phyloP scores from a whole-genome alignment of 2,113 vertebrate genomes.

The Empidonax alnorum region DNA sequence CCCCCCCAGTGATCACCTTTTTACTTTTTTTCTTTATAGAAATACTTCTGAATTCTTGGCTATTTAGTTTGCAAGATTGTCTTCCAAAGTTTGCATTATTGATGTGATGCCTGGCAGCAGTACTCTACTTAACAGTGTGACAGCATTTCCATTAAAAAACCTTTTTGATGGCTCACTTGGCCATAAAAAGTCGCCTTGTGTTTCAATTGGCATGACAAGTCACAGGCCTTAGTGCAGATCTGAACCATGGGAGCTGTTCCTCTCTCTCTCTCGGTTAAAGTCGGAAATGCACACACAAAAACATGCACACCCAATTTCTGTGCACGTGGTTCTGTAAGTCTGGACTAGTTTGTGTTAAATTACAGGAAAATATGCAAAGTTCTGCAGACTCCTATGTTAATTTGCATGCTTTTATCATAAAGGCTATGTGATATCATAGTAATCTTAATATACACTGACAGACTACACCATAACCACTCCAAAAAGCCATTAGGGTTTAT shows the following conservation, averaged over 20 bases:
- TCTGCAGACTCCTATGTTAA: slow-evolving; percentile 48
- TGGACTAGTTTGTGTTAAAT: slow-evolving; percentile 43
- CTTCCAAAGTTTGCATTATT: slow-evolving; percentile 65
- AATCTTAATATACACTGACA: slow-evolving; percentile 67
- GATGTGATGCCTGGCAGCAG: slow-evolving; percentile 62
- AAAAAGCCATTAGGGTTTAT: slow-evolving; percentile 53
- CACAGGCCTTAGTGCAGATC: background rate
- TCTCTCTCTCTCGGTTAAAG: background rate
- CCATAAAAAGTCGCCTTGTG: slow-evolving; percentile 36
- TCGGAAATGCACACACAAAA: background rate
- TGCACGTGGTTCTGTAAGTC: background rate
- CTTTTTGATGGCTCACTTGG: slow-evolving; percentile 43
- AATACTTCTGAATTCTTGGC: slow-evolving; percentile 59
- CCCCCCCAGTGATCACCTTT: slow-evolving; percentile 22
- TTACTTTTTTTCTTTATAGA: slow-evolving; percentile 24
- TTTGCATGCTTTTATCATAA: slow-evolving; percentile 70
- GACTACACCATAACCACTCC: slow-evolving; percentile 50
- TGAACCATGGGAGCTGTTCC: background rate
- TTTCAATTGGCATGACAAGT: slow-evolving; percentile 3
- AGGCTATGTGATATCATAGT: slow-evolving; percentile 45
- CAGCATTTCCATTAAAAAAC: slow-evolving; percentile 31
- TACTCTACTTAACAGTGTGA: slow-evolving; percentile 37
- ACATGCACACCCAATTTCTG: background rate
- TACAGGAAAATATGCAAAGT: slow-evolving; percentile 48
- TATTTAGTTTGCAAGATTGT: slow-evolving; percentile 67